A percentile compares a stretch with the other conserved stretches of the same genome.
Conservation (phyloP, 2,888 invertebrate genomes). For the Leptinotarsa tumamoca region DNA sequence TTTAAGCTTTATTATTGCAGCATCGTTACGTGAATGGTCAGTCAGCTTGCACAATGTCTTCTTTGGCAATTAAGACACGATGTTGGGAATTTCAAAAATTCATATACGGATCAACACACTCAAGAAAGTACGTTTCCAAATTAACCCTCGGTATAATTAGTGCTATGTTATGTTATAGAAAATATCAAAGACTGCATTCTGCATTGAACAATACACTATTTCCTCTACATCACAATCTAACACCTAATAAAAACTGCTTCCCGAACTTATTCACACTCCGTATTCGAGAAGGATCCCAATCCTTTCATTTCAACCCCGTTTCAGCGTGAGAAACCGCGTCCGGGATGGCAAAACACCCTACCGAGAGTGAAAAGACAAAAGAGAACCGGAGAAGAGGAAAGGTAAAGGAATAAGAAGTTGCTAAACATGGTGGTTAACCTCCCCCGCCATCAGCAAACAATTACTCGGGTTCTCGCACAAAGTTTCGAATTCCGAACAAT, state of each 20-base stretch:
- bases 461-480: conserved; percentile 40
- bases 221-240: not conserved
- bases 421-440: conserved; percentile 54
- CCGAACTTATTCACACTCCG: not conserved
- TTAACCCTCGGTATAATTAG: no score
- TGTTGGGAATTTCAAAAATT: no score
- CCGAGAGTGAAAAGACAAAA: not conserved
- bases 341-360: conserved; percentile 2
- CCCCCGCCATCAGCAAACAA: conserved; percentile 56
- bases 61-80: no score
- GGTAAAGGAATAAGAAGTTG: conserved; percentile 44
- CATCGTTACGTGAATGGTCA: no score
- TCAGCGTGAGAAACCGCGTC: conserved; percentile 7
- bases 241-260: not conserved
- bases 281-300: not conserved
- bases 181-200: not conserved
- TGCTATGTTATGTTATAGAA: not conserved
- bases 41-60: no score
- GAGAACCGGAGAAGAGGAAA: conserved; percentile 23
- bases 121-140: no score
- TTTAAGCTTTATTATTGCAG: no score
- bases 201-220: not conserved
- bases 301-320: not conserved
- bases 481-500: conserved; percentile 30
- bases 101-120: no score